phyloP scores from a whole-genome alignment of 2,113 vertebrate genomes.

The Crypturellus undulatus region DNA sequence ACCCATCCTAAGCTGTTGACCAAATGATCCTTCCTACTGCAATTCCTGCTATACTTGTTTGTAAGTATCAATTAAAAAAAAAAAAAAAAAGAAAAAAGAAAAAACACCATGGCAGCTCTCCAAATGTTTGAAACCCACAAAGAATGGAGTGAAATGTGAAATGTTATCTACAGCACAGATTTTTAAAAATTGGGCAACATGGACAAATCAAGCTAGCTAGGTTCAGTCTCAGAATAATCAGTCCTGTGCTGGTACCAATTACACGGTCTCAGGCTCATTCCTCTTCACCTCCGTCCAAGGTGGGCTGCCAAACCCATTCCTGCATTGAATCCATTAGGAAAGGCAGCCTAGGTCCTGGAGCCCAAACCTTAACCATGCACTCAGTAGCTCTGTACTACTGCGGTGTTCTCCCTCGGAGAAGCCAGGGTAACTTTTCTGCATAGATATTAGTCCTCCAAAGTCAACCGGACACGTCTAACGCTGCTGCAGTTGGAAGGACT shows the following conservation, averaged over 20 bases:
- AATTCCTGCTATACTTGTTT: background rate
- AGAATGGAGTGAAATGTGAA: background rate
- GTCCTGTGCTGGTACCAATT: accelerated
- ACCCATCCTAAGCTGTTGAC: background rate
- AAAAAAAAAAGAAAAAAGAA: background rate
- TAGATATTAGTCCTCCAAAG: background rate
- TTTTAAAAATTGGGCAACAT: accelerated
- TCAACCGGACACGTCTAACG: background rate
- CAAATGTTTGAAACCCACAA: background rate
- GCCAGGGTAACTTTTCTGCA: background rate
- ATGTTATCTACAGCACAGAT: accelerated
- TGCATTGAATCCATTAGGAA: background rate
- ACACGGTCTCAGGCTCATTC: accelerated
- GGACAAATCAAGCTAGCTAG: background rate
- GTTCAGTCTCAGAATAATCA: background rate
- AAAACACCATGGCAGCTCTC: background rate
- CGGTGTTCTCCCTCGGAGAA: background rate
- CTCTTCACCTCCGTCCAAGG: background rate
- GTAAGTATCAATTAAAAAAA: background rate
- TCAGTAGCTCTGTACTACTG: background rate
- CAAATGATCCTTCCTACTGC: background rate
- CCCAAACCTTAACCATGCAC: background rate
- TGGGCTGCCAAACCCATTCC: background rate
- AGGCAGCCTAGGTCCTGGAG: background rate
- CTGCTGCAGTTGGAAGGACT: background rate